Evolutionary conservation across 92 coral and sea anemone species (phyloP), one percentile per base, ranked within the genome.

Genomic region (Phymanthus crucifer): DNA sequence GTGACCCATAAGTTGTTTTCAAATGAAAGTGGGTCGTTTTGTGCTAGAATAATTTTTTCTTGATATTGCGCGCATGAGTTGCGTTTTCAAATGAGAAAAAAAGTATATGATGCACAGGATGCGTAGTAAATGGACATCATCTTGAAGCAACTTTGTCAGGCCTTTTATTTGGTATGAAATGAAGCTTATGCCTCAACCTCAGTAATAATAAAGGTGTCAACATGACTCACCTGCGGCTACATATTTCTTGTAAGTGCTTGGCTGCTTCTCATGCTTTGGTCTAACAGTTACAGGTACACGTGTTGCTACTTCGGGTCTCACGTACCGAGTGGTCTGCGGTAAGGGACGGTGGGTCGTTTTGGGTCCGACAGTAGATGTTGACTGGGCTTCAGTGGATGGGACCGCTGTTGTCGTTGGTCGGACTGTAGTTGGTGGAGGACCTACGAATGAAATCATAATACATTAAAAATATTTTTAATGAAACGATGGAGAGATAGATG

Each of bases 351-450:
- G 36, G 4, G 66, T 57, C 38, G 75, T 50, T 71, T 45, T 52
- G 17, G 57, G 47, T 31, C 32, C 17, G 24, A 57, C 24, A n/a
- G 73, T 78, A 34, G 83, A 5, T 50, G 76, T 43, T 68, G 69
- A n/a, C 2, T 34, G 40, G 74, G 78, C 21, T 32, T 70, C 58
- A 71, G 78, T 64, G 37, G 86, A 58, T 64, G 86, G 86, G 26
- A 6, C 57, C 11, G 31, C 34, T 16, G 86, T 82, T 13, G 77
- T 70, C 10, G 77, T 50, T 27, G 84, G 84, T 13, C 81, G 40
- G 43, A 29, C 81, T 16, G 81, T 77, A 27, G 84, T 70, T 56
- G 84, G 84, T 21, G 84, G 77, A 17, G 84, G 77, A 14, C 84
- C 77, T 79, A 13, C 23, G 34, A 34, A 75, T 1, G 32, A 19